These are phyloP conservation scores for Notothenia coriiceps DNA, from an alignment of 2,113 vertebrate species.

Conservation along the genomic window DNA sequence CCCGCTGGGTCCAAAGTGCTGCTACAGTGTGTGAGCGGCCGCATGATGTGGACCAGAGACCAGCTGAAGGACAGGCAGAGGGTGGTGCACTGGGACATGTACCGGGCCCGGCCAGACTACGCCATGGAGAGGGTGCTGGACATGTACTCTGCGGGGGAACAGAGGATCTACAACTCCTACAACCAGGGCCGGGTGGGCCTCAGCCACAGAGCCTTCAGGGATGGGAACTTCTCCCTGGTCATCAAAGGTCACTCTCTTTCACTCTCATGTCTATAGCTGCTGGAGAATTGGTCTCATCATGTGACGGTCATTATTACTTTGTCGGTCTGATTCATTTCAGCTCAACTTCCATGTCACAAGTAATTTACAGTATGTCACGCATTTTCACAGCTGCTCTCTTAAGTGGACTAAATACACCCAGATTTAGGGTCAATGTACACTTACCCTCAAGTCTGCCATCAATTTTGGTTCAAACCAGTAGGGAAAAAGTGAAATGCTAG, in stretches of 20 bases:
- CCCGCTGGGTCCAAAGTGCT: constrained; percentile 81
- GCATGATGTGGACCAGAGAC: constrained; percentile 97
- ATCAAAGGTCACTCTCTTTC: constrained; percentile 78
- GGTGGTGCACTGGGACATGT: constrained; percentile 95
- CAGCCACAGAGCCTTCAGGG: constrained; percentile 85
- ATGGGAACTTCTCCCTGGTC: constrained; percentile 95
- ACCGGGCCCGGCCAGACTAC: constrained; percentile 72
- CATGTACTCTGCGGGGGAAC: constrained; percentile 93
- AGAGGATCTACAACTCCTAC: constrained; percentile 90
- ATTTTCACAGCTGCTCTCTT: neutral
- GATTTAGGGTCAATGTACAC: neutral
- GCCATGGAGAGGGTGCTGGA: constrained; percentile 88
- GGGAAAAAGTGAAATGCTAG: neutral
- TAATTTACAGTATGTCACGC: no score
- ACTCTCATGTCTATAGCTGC: constrained; percentile 4
- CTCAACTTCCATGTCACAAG: neutral
- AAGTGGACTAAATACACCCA: neutral
- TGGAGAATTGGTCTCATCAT: neutral
- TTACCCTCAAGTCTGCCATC: neutral
- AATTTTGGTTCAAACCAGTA: neutral
- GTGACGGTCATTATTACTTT: neutral
- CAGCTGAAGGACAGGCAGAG: constrained; percentile 91
- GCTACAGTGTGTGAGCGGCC: constrained; percentile 91
- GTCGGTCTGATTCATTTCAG: neutral
- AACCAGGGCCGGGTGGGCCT: constrained; percentile 89